Evolutionary conservation across 2,888 invertebrate genomes (phyloP).

Genomic region (Macrophya alboannulata): DNA sequence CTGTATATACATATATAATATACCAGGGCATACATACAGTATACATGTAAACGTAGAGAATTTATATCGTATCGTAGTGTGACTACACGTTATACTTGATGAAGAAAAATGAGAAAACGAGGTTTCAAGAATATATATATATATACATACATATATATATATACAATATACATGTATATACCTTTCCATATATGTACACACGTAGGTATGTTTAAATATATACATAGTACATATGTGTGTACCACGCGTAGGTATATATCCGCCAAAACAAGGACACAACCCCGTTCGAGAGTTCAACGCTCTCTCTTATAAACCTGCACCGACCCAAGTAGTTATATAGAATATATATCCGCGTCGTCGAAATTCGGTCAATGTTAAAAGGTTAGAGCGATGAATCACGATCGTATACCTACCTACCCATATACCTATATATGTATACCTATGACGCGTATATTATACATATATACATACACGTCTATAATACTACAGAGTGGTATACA

Average conservation of each 20-base stretch:
- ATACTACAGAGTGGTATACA: too few species aligned
- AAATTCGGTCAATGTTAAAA: conserved; percentile 37
- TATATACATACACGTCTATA: neutral
- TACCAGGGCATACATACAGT: neutral
- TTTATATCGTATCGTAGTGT: too few species aligned
- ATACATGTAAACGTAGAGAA: too few species aligned
- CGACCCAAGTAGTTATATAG: neutral
- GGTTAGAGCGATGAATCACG: conserved; percentile 33
- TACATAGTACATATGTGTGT: neutral
- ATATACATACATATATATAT: too few species aligned
- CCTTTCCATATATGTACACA: too few species aligned
- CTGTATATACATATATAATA: neutral
- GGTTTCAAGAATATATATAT: too few species aligned
- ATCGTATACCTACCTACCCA: neutral
- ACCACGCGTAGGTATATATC: neutral
- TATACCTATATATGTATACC: neutral
- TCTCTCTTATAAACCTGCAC: neutral
- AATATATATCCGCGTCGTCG: conserved; percentile 10
- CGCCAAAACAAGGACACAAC: neutral
- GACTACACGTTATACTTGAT: too few species aligned
- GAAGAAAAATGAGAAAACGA: too few species aligned
- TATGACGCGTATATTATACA: neutral
- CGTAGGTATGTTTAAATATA: too few species aligned
- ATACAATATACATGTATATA: too few species aligned
- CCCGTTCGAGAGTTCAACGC: neutral